Conservation (phyloP, 2,888 invertebrate genomes). For the Drosophila koepferae region DNA sequence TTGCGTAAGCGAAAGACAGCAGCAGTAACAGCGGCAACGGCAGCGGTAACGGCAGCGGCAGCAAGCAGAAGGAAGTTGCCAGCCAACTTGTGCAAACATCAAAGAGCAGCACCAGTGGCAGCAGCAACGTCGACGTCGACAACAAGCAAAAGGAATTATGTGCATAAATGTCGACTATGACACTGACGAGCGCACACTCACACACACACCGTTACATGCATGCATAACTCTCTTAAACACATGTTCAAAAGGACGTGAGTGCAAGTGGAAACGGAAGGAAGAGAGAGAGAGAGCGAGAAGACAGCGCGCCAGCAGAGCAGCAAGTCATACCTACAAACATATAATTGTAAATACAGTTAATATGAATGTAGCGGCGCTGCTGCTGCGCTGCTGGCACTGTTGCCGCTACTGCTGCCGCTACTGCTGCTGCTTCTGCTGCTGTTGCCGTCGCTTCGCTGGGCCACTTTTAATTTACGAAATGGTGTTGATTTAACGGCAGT, state of each 20-base stretch:
- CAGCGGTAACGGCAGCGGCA: neutral
- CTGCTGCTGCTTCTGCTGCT: conserved; percentile 12
- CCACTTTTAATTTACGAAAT: conserved; percentile 82
- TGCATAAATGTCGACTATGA: conserved; percentile 51
- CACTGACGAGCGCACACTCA: conserved; percentile 18
- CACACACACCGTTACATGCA: conserved; percentile 14
- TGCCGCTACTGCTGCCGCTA: conserved; percentile 8
- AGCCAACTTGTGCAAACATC: conserved; percentile 77
- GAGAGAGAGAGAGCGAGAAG: neutral
- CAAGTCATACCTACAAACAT: conserved; percentile 22
- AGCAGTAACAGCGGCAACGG: conserved; percentile 15
- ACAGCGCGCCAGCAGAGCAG: conserved; percentile 1
- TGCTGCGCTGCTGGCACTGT: conserved; percentile 11
- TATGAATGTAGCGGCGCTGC: conserved; percentile 57
- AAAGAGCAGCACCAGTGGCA: conserved; percentile 62
- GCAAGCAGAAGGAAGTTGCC: conserved; percentile 42
- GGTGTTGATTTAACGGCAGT: conserved; percentile 82
- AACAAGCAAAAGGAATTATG: conserved; percentile 53
- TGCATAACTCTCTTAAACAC: conserved; percentile 30
- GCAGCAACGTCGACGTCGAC: conserved; percentile 36
- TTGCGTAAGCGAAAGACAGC: conserved; percentile 38
- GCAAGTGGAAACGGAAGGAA: conserved; percentile 7
- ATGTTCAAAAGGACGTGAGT: conserved; percentile 21
- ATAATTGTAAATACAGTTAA: conserved; percentile 78
- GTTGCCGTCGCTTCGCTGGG: conserved; percentile 59